These are phyloP conservation scores for Lamprotornis superbus DNA, from an alignment of 2,113 vertebrate species.

Conservation along the genomic window DNA sequence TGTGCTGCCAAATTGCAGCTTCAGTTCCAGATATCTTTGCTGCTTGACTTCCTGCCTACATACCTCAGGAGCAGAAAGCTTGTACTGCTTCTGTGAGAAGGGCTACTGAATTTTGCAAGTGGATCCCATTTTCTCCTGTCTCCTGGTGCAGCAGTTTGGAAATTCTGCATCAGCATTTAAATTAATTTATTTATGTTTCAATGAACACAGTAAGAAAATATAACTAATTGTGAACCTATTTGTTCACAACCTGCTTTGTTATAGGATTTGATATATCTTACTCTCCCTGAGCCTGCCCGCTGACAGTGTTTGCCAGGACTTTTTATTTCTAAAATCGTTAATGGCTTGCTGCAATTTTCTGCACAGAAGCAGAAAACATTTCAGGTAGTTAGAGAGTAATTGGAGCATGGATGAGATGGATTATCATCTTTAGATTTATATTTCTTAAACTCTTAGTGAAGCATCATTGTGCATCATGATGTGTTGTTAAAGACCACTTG, in stretches of 20 bases:
- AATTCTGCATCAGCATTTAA: background rate
- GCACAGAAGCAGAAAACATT: background rate
- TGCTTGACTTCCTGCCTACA: background rate
- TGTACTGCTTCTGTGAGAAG: background rate
- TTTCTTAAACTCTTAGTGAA: background rate
- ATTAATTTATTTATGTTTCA: background rate
- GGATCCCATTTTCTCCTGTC: background rate
- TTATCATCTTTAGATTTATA: background rate
- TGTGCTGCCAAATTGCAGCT: background rate
- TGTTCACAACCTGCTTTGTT: background rate
- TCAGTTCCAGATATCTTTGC: background rate
- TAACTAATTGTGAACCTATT: background rate
- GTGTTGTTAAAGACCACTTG: background rate
- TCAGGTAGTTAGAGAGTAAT: background rate
- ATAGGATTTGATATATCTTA: background rate
- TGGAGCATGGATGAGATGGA: background rate
- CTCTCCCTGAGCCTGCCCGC: background rate
- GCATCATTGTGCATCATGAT: background rate
- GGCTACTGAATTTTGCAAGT: background rate
- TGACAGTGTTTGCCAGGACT: background rate
- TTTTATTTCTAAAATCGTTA: background rate
- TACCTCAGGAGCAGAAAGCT: background rate
- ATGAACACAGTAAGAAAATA: background rate
- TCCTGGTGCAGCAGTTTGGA: background rate
- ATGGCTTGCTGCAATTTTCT: background rate